Percentiles rank a stretch among this genome's conserved stretches.
phyloP scores from a whole-genome alignment of 2,113 vertebrate species.

The Syngnathoides biaculeatus region DNA sequence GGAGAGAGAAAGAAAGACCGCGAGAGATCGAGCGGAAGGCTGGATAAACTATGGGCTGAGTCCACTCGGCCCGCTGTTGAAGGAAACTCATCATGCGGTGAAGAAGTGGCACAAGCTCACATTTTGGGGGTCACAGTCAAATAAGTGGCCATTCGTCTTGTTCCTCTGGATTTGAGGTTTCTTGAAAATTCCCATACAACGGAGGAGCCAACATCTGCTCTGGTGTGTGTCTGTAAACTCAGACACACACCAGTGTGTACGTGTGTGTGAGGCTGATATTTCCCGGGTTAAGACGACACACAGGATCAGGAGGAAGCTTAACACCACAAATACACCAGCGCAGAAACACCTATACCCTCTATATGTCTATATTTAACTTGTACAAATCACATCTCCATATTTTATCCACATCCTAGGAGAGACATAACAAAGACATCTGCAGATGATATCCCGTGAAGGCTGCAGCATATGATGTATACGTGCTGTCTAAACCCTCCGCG shows the following conservation, averaged over 20 bases:
- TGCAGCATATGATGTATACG: constrained; percentile 27
- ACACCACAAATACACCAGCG: constrained; percentile 31
- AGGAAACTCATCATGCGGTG: constrained; percentile 61
- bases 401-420: constrained; percentile 1
- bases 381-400: background rate
- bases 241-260: constrained; percentile 25
- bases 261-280: constrained; percentile 13
- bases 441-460: constrained; percentile 9
- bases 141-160: constrained; percentile 67
- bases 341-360: constrained; percentile 12
- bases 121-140: constrained; percentile 65
- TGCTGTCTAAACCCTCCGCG: constrained; percentile 24
- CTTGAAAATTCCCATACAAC: constrained; percentile 47
- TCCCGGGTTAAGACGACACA: constrained; percentile 22
- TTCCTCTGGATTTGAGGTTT: constrained; percentile 57
- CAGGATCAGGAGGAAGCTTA: constrained; percentile 15
- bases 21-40: constrained; percentile 54
- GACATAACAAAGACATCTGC: constrained; percentile 14
- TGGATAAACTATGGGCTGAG: constrained; percentile 58
- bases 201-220: constrained; percentile 54
- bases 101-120: constrained; percentile 60
- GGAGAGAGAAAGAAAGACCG: constrained; percentile 48
- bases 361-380: constrained; percentile 14
- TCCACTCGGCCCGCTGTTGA: constrained; percentile 54
- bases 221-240: constrained; percentile 34